A percentile compares a stretch with the other conserved stretches of the same genome.
Evolutionary conservation across 2,797 vertebrate genomes (phyloP).

Genomic region (Tokudaia muenninki): DNA sequence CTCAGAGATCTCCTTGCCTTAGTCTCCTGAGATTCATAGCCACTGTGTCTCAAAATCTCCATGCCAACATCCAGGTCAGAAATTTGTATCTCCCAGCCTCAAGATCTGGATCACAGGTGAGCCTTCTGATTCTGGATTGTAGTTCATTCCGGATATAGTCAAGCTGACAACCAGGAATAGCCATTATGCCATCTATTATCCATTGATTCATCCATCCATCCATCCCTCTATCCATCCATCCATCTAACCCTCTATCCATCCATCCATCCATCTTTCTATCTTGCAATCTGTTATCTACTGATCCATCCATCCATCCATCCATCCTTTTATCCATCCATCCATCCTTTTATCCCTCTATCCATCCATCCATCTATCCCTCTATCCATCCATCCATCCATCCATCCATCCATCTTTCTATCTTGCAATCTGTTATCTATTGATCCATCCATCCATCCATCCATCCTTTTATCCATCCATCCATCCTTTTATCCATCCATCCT

Average conservation of each 20-base stretch:
- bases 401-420: neutral
- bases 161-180: too few species aligned
- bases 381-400: neutral
- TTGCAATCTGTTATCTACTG: too few species aligned
- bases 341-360: neutral
- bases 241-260: too few species aligned
- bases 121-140: too few species aligned
- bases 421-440: neutral
- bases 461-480: neutral
- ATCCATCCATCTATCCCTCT: neutral
- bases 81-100: too few species aligned
- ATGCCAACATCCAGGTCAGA: too few species aligned
- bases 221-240: neutral
- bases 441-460: neutral
- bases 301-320: neutral
- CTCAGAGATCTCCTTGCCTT: too few species aligned
- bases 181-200: neutral
- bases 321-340: neutral
- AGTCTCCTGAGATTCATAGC: too few species aligned
- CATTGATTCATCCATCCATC: neutral
- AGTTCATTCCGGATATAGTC: too few species aligned
- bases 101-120: too few species aligned
- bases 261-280: neutral
- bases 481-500: neutral
- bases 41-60: too few species aligned